Conservation (phyloP, 1,140 invertebrate species). For the Aricia agestis region DNA sequence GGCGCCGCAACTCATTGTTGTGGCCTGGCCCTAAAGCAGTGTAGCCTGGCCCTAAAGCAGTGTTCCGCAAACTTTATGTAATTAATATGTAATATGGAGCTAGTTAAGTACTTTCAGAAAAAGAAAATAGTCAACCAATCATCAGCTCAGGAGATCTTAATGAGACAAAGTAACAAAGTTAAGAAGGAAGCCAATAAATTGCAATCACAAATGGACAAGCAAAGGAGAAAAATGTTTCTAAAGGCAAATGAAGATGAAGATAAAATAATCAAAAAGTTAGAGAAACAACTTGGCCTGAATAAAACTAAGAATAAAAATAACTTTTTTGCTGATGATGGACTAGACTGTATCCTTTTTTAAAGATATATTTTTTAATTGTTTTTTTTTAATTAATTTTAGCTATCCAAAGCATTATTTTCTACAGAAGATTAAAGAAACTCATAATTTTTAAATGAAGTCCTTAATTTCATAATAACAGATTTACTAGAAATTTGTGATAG, state of each 20-base stretch:
- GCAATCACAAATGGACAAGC: slow-evolving; percentile 56
- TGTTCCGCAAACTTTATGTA: no score
- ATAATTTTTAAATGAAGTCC: no score
- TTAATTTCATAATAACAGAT: slow-evolving; percentile 69
- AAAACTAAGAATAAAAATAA: slow-evolving; percentile 86
- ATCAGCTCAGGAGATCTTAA: slow-evolving; percentile 44
- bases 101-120: slow-evolving; percentile 34
- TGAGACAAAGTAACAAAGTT: slow-evolving; percentile 51
- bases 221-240: slow-evolving; percentile 79
- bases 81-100: no score
- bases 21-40: no score
- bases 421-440: no score
- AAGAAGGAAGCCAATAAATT: slow-evolving; percentile 47
- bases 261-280: slow-evolving; percentile 85
- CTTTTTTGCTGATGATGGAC: slow-evolving; percentile 87
- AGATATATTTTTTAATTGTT: background rate
- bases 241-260: slow-evolving; percentile 89
- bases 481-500: slow-evolving; percentile 88
- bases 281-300: slow-evolving; percentile 90
- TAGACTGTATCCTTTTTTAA: slow-evolving; percentile 88
- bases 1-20: no score
- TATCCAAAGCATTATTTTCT: background rate
- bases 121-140: slow-evolving; percentile 41
- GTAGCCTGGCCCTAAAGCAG: no score
- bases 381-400: slow-evolving; percentile 18